These are phyloP conservation scores for Leptopilina syphax DNA, from an alignment of 2,888 invertebrate genomes.

Conservation along the genomic window DNA sequence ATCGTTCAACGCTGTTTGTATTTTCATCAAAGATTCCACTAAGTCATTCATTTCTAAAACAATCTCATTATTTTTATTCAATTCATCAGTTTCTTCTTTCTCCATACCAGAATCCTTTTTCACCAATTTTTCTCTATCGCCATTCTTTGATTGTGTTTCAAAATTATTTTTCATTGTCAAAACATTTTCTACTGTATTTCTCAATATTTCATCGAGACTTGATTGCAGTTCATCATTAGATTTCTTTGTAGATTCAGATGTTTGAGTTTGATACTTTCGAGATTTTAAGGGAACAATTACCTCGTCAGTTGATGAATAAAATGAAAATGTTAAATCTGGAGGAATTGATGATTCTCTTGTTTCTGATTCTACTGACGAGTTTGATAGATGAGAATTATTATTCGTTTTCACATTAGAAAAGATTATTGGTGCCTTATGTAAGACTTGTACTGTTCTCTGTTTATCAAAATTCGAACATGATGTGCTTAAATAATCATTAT, in stretches of 20 bases:
- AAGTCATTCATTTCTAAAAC: slow-evolving; percentile 6
- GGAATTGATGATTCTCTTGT: not conserved
- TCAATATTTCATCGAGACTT: not conserved
- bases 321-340: slow-evolving; percentile 25
- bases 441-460: not conserved
- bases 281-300: not conserved
- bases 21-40: slow-evolving; percentile 7
- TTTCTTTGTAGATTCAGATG: not conserved
- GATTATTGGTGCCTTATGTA: not conserved
- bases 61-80: not conserved
- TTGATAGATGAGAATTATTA: not conserved
- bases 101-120: not conserved
- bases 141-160: not conserved
- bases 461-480: no score
- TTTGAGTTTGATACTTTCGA: not conserved
- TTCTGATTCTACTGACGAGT: not conserved
- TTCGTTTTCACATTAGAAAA: not conserved
- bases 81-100: not conserved
- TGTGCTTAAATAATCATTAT: no score
- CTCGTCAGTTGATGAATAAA: slow-evolving; percentile 11
- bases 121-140: no score
- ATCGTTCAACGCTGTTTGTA: not conserved
- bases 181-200: not conserved
- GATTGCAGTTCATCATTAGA: not conserved
- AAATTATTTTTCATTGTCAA: not conserved